Base-by-base conservation (phyloP, 1,140 invertebrate genomes). In the Eumaeus atala region DNA sequence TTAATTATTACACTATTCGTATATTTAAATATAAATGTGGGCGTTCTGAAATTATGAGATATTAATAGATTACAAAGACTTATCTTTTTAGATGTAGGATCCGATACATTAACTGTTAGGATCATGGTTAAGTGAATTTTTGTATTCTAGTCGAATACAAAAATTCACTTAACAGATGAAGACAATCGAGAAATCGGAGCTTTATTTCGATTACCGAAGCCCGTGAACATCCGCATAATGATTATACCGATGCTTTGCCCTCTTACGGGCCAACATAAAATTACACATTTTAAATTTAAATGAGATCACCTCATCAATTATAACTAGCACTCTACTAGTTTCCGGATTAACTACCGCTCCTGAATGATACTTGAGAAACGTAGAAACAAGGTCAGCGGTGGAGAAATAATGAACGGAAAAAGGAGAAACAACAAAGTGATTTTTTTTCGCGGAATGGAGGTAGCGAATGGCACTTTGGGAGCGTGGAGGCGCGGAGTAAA, bases 371-470 rank as follows among this genome's bases (percentile, higher is more conserved):
- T 44, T 14, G 40, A 44, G 21, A 28, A 28, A 44, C 40, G 35
- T 9, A 3, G 40, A 44, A 44, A 44, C 40, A 44, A 14, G 40
- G 40, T 44, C 40, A 44, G 40, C 40, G 40, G 40, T 17, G 40
- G 40, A 14, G 40, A 44, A 44, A 44, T 44, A 44, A 44, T 44
- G 40, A 44, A 44, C 40, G 40, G 40, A 44, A 44, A 16, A 44
- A 16, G 40, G 14, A 44, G 17, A 44, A 44, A 44, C 40, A 44
- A 44, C 40, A 44, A 44, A 44, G 40, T 44, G 40, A 17, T 16
- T 16, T 44, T 44, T 42, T 44, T 16, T 9, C 40, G 40, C 40
- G 40, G 40, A 14, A 44, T 9, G 40, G 40, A 44, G 14, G 9
- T 9, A 16, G 40, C 16, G 40, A 44, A 44, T 44, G 40, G 40